Base-by-base conservation (phyloP, 53 echinoderm and acorn worm genomes). In the Crossaster papposus region DNA sequence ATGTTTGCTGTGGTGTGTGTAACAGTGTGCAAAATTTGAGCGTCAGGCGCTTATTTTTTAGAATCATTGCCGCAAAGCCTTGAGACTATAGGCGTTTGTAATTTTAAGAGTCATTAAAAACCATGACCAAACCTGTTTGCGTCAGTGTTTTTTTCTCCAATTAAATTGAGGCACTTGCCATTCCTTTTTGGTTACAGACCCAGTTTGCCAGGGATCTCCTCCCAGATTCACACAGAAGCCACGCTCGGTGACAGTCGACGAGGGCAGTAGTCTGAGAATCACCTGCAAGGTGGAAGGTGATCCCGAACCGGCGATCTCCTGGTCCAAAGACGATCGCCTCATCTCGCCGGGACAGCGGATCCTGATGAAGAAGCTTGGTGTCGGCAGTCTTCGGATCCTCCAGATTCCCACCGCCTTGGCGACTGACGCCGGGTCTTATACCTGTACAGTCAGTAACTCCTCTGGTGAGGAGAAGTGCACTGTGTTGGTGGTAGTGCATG, bases 361-460 rank as follows among this genome's bases (percentile, higher is more conserved):
- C 64, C 85, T 95, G 65, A 65, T 96, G 77, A 92, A 93, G 77
- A 90, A 91, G 36, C 92, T 94, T 0, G 95, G 95, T 8, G 58
- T 89, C 34, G 93, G 91, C 30, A 92, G 94, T 22, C 58, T 91
- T 5, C 82, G 94, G 36, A 89, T 92, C 38, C 88, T 98, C 11
- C 93, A 91, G 35, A 96, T 98, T 70, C 96, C 96, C 22, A 93
- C 98, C 4, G 98, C 90, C 37, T 77, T 98, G 52, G 85, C 94
- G 8, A 98, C 98, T 4, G 98, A 98, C 83, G 96, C 96, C 31
- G 98, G 98, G 23, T 90, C 92, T 23, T 98, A 98, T 73, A 92
- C 92, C 7, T 98, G 98, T 81, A 91, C 76, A 0, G 73, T 96
- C 65, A 89, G 93, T 51, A 98, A 98, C 77, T 77, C 92, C 31